These are phyloP conservation scores for Myotis planiceps DNA, from an alignment of 2,797 vertebrate species.

Conservation along the genomic window DNA sequence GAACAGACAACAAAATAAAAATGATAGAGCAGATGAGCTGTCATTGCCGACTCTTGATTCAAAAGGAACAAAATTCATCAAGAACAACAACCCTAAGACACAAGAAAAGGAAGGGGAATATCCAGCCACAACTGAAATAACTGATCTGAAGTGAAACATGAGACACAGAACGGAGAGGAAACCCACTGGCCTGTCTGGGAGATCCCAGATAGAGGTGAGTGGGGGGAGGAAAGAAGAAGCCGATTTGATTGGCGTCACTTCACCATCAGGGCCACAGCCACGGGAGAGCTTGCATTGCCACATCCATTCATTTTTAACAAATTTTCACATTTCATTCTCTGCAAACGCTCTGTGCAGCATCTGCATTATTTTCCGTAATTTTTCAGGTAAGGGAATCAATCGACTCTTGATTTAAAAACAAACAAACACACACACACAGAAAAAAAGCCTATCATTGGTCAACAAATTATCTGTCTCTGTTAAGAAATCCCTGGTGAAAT, in stretches of 20 bases:
- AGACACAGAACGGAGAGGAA: background rate
- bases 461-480: background rate
- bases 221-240: background rate
- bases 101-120: background rate
- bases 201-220: background rate
- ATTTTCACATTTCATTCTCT: background rate
- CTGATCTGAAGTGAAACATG: background rate
- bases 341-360: background rate
- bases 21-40: background rate
- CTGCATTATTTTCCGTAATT: background rate
- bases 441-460: background rate
- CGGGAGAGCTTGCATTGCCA: background rate
- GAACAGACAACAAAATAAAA: slow-evolving; percentile 2
- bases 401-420: background rate
- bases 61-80: slow-evolving; percentile 7
- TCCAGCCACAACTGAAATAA: background rate
- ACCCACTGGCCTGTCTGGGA: background rate
- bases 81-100: slow-evolving; percentile 59
- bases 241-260: background rate
- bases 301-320: slow-evolving; percentile 10
- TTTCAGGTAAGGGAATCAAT: background rate
- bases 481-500: background rate
- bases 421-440: no score
- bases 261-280: background rate
- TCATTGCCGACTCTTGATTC: slow-evolving; percentile 13